These are phyloP conservation scores for Drosophila borealis DNA, from an alignment of 2,888 invertebrate genomes.

Conservation along the genomic window DNA sequence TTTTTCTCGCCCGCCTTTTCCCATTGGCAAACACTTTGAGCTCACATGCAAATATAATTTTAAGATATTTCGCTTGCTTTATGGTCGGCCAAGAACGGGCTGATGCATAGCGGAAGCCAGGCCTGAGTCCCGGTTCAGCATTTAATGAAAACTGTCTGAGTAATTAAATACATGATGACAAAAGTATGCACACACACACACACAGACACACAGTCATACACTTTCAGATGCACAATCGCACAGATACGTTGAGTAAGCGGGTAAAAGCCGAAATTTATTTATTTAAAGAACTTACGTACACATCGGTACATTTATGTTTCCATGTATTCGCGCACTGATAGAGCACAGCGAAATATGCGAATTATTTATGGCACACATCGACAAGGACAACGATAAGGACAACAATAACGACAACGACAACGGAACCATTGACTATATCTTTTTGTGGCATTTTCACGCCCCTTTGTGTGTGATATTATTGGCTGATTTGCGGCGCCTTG, in stretches of 20 bases:
- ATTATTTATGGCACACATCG: constrained; percentile 64
- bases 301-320: constrained; percentile 5
- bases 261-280: constrained; percentile 55
- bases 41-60: constrained; percentile 75
- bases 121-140: constrained; percentile 33
- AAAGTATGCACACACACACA: constrained; percentile 45
- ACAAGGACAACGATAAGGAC: constrained; percentile 20
- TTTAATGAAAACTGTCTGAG: constrained; percentile 77
- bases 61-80: constrained; percentile 73
- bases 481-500: constrained; percentile 53
- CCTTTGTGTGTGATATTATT: constrained; percentile 49
- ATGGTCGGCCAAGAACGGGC: constrained; percentile 37
- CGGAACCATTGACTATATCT: constrained; percentile 31
- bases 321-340: constrained; percentile 13
- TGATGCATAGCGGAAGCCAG: constrained; percentile 5
- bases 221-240: constrained; percentile 5
- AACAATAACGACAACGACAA: constrained; percentile 9
- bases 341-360: constrained; percentile 48
- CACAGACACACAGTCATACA: constrained; percentile 1
- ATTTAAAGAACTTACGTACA: constrained; percentile 34
- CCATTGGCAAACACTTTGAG: constrained; percentile 67
- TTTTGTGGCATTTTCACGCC: constrained; percentile 43
- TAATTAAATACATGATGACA: constrained; percentile 80
- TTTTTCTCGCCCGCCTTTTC: constrained; percentile 39
- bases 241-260: constrained; percentile 3